Evolutionary conservation across 2,888 invertebrate genomes (phyloP).

Genomic region (Polia nebulosa): DNA sequence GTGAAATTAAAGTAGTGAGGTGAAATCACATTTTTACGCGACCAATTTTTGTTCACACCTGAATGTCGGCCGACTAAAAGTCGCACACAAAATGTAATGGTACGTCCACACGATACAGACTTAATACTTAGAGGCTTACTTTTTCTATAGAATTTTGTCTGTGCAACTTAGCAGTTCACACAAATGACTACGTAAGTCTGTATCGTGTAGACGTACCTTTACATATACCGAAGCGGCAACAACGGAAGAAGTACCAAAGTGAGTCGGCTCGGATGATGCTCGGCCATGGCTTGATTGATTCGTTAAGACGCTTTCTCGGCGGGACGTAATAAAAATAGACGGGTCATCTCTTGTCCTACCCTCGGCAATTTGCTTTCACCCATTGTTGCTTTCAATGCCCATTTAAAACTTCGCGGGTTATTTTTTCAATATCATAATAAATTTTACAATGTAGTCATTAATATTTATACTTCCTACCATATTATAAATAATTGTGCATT

Average conservation of each 20-base stretch:
- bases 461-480: constrained; percentile 22
- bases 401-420: constrained; percentile 64
- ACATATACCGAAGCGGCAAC: neutral
- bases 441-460: constrained; percentile 54
- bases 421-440: constrained; percentile 56
- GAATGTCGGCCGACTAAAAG: constrained; percentile 21
- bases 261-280: constrained; percentile 72
- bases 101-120: too few relatives aligned
- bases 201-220: too few relatives aligned
- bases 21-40: constrained; percentile 13
- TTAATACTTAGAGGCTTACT: too few relatives aligned
- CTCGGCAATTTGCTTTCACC: constrained; percentile 80
- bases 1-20: constrained; percentile 32
- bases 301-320: constrained; percentile 79
- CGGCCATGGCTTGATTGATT: constrained; percentile 83
- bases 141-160: too few relatives aligned
- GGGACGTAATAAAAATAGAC: constrained; percentile 82
- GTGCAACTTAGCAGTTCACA: too few relatives aligned
- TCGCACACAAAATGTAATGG: neutral
- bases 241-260: constrained; percentile 76
- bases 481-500: constrained; percentile 28
- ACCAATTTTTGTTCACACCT: neutral
- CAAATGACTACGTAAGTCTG: too few relatives aligned
- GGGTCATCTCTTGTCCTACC: constrained; percentile 75
- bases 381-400: constrained; percentile 70